Evolutionary conservation across 2,113 vertebrate genomes (phyloP).

Genomic region (Oostethus manadensis): DNA sequence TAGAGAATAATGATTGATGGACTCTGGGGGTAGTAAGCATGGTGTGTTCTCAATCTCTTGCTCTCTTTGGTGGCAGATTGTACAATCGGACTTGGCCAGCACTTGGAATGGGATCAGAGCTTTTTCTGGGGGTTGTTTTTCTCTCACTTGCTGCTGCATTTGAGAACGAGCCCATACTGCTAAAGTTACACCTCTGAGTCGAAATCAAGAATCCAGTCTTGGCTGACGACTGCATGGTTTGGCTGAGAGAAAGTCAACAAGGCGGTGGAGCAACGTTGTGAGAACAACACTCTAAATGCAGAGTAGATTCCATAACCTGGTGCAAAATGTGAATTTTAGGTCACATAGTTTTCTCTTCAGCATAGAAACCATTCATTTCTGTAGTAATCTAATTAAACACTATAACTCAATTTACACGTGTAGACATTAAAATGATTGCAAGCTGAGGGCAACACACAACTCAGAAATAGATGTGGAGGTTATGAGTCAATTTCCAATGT

Average conservation of each 20-base stretch:
- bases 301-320: constrained; percentile 36
- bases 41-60: constrained; percentile 48
- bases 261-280: constrained; percentile 14
- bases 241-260: constrained; percentile 54
- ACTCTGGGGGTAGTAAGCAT: constrained; percentile 48
- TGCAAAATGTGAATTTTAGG: constrained; percentile 44
- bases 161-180: constrained; percentile 44
- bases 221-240: constrained; percentile 27
- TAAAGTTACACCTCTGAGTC: constrained; percentile 19
- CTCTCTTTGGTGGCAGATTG: constrained; percentile 42
- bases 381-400: background rate
- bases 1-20: constrained; percentile 68
- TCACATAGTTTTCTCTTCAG: constrained; percentile 20
- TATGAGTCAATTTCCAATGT: too few relatives aligned
- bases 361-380: background rate
- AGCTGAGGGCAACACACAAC: too few relatives aligned
- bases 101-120: constrained; percentile 48
- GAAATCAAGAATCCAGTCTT: constrained; percentile 48
- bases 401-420: background rate
- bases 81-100: constrained; percentile 52
- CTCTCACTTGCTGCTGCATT: constrained; percentile 44
- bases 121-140: constrained; percentile 62
- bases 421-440: background rate
- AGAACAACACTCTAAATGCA: constrained; percentile 32
- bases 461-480: too few relatives aligned